Base-by-base conservation (phyloP, 37 sponge, comb jelly and placozoan genomes). In the Hexactinellida sp. region DNA sequence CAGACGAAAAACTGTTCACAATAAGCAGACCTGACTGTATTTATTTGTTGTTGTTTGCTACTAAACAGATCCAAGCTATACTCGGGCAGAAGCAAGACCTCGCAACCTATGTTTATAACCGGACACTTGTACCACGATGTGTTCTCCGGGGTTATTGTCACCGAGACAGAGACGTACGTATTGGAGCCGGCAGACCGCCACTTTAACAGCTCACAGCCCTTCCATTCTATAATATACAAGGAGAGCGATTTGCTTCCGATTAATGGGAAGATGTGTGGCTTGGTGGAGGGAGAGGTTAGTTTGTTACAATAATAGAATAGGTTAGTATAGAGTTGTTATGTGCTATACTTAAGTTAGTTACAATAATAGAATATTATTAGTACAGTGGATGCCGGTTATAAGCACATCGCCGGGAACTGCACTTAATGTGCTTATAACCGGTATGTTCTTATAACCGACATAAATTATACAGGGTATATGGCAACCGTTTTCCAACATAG, bases 141-240 rank as follows among this genome's bases (percentile, higher is more conserved):
- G 54, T 85, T 85, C 30, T 10, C 55, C 32, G 87, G 82, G 19
- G 87, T 41, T 1, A 84, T 86, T 32, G 82, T 82, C 1, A 37
- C 82, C 1, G 38, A 84, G 36, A 36, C 21, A 23, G 87, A 86
- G 24, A 36, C 37, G 24, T 86, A 82, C n/a, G 37, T 38, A 37
- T 84, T 86, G 1, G 87, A 86, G 39, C 87, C 87, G 13, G 55
- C 87, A n/a, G 24, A 36, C 25, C 87, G 84, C 37, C 76, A 63
- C 34, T 63, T 47, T 19, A 36, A 41, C 84, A 21, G 7, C 86
- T 28, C 55, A 9, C 38, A 37, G 37, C 13, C 21, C 34, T 87
- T 87, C 24, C 88, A 87, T 54, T 87, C 88, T 24, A 32, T 87
- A 52, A 39, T 87, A 16, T 87, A 87, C 55, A 85, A 86, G 37